Evolutionary conservation across 2,888 invertebrate species (phyloP).

Genomic region (Altica lythri): DNA sequence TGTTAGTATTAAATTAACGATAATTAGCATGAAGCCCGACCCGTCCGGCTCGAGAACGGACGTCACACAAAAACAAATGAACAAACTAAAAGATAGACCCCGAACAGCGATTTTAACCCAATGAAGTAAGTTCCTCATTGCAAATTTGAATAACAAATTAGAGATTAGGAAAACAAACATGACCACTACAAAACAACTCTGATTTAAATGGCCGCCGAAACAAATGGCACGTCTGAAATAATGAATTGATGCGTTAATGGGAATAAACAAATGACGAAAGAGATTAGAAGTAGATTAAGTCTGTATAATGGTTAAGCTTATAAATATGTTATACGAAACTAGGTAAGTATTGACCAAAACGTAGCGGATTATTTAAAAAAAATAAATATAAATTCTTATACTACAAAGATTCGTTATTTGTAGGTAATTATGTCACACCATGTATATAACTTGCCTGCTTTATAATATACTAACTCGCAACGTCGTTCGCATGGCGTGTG

Average conservation of each 20-base stretch:
- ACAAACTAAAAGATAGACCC: neutral
- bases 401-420: too few relatives aligned
- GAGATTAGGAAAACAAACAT: slow-evolving; percentile 13
- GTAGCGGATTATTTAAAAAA: too few relatives aligned
- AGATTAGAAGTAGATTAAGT: neutral
- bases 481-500: too few relatives aligned
- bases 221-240: slow-evolving; percentile 4
- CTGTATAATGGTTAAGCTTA: too few relatives aligned
- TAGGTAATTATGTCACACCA: too few relatives aligned
- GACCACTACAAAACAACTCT: slow-evolving; percentile 3
- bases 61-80: neutral
- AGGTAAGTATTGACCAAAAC: too few relatives aligned
- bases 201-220: slow-evolving; percentile 1
- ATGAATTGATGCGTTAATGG: slow-evolving; percentile 8
- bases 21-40: neutral
- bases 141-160: slow-evolving; percentile 15
- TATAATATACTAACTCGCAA: too few relatives aligned
- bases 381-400: too few relatives aligned
- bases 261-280: slow-evolving; percentile 7
- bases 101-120: neutral
- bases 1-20: neutral
- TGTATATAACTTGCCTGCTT: too few relatives aligned
- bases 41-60: neutral
- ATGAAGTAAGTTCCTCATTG: neutral
- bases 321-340: too few relatives aligned